Evolutionary conservation across 2,797 vertebrate genomes (phyloP), one percentile per base, ranked within the genome.

Genomic region (Lophius americanus): DNA sequence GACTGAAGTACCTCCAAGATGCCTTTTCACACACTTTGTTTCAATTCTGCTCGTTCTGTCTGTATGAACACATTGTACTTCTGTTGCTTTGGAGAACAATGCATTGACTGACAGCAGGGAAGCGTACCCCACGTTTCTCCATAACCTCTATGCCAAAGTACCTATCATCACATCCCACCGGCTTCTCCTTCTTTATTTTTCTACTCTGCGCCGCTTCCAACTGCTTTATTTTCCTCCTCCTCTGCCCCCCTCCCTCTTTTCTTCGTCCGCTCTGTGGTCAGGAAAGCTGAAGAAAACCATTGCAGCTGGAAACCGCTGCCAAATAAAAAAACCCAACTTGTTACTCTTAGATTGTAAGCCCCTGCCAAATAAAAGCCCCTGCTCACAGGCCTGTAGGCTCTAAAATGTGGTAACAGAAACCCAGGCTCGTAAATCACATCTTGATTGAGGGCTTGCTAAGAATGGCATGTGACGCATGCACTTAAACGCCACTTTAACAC

Each of bases 361-460:
- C 70, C 78, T 86, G 82, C 83, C 81, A 86, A 91, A 89, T 89
- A 82, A 83, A 88, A 83, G 79, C 78, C 79, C 52, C 73, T 79
- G 78, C 85, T 86, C 79, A 65, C 79, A 79, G 82, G 82, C 68
- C 82, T 85, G 82, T 78, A 79, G 66, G 83, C 77, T 71, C 71
- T 85, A 78, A 81, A 85, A 79, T 83, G 85, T 42, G 87, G 85
- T 85, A 52, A 78, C 57, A 85, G 54, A 75, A 84, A 79, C 76
- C 73, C 52, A 66, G 64, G 60, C 74, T 71, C 83, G 79, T 88
- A 88, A 91, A 90, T 90, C 82, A 82, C 67, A 13, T 82, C 68
- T 76, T 86, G 80, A 89, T 82, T 90, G 85, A 89, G 84, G 80
- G 79, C 61, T 85, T 84, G 66, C 69, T 78, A 60, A 69, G 78